Evolutionary conservation across 2,113 vertebrate species (phyloP), one percentile per base, ranked within the genome.

Genomic region (Colinus virginianus): DNA sequence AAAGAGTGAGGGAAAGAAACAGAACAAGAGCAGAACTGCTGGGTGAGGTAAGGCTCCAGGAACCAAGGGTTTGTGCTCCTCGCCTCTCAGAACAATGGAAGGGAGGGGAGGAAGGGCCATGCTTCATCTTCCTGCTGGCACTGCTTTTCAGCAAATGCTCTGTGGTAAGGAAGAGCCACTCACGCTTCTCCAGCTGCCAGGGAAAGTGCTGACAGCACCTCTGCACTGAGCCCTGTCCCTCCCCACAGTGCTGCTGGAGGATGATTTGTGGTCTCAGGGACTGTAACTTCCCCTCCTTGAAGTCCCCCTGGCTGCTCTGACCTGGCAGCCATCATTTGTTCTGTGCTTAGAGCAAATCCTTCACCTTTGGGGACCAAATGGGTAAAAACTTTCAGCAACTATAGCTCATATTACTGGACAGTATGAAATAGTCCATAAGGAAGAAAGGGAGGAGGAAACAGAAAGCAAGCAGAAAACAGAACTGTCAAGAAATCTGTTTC

Each of bases 1-100:
- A 49, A 90, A 62, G n/a, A 42, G 59, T 0, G 0, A 90, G 49
- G 28, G 48, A n/a, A 78, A 78, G 45, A 71, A 70, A 64, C 15
- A 58, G 34, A 21, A 89, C 51, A 14, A 83, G 40, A 25, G 26
- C 38, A 43, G 43, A 42, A 76, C 40, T 40, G 46, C 20, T 7
- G 76, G 67, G 53, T 55, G 53, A 79, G 71, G 43, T 13, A 38
- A 59, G 78, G 53, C 38, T 69, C 40, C 46, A 53, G 49, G 15
- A 92, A 66, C 22, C 18, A 59, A 48, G 30, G 28, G 58, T 48
- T 86, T 72, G 10, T 58, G 48, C 81, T 88, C 58, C 34, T 59
- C 76, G 94, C 77, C 77, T 90, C 71, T 43, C 78, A 40, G 51
- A 94, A 93, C 90, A 93, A 92, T 87, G 80, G 53, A 87, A n/a